These are phyloP conservation scores for Apotomis turbidana DNA, from an alignment of 2,888 invertebrate species.

Conservation along the genomic window DNA sequence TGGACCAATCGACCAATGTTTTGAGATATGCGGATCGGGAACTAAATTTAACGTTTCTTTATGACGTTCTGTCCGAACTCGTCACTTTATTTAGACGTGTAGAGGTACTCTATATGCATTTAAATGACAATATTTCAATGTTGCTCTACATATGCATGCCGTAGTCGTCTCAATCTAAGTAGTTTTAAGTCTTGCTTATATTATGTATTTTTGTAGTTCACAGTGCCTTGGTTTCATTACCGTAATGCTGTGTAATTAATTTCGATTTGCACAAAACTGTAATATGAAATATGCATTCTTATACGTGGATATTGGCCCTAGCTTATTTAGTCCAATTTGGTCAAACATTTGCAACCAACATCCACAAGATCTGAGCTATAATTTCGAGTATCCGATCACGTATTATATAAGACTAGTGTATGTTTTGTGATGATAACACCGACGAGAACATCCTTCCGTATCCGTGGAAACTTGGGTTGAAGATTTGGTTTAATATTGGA, in stretches of 20 bases:
- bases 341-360: constrained; percentile 9
- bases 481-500: constrained; percentile 3
- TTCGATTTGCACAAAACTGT: no score
- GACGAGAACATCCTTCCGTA: constrained; percentile 36
- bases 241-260: no score
- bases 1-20: constrained; percentile 13
- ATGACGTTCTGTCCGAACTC: no score
- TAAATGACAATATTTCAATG: no score
- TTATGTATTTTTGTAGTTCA: no score
- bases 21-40: neutral
- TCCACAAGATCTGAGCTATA: constrained; percentile 22
- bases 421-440: constrained; percentile 24
- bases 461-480: constrained; percentile 4
- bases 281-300: no score
- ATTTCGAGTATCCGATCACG: constrained; percentile 33
- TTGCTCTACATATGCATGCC: no score
- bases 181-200: no score
- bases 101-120: no score
- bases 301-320: neutral
- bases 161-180: no score
- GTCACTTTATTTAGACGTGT: no score
- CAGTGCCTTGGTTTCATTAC: no score
- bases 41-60: neutral
- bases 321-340: constrained; percentile 13
- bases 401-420: constrained; percentile 26